Evolutionary conservation across 2,113 vertebrate species (phyloP).

Genomic region (Caracal caracal): DNA sequence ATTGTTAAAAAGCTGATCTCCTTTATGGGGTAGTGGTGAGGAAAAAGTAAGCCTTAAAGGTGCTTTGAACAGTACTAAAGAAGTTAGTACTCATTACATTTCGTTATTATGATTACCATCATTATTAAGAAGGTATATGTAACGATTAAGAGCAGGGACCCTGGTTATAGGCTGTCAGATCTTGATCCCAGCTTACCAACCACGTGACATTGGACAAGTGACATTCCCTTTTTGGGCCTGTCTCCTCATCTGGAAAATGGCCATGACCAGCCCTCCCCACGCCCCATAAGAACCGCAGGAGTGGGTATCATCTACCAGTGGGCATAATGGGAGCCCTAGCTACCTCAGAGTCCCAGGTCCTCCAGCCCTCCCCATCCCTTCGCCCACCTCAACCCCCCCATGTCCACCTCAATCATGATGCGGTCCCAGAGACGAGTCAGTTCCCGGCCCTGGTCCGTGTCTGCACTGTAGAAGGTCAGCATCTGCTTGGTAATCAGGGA

Average conservation of each 20-base stretch:
- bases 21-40: not conserved
- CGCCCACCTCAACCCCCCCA: rapidly evolving
- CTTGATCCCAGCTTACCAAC: not conserved
- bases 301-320: no score
- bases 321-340: not conserved
- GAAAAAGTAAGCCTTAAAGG: not conserved
- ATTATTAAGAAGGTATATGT: not conserved
- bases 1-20: not conserved
- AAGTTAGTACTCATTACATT: not conserved
- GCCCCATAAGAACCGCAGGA: not conserved
- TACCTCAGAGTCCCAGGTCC: not conserved
- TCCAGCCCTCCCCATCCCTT: not conserved
- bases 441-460: constrained; percentile 69
- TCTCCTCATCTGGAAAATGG: not conserved
- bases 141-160: not conserved
- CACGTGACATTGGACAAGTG: not conserved
- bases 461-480: constrained; percentile 82
- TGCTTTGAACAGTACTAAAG: not conserved
- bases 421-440: constrained; percentile 87
- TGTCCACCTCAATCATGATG: constrained; percentile 86
- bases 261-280: not conserved
- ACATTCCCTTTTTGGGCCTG: not conserved
- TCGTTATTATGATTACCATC: not conserved
- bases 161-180: not conserved
- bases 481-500: constrained; percentile 88